phyloP scores from a whole-genome alignment of 2,888 invertebrate species.

The Acanthosepion pharaonis region DNA sequence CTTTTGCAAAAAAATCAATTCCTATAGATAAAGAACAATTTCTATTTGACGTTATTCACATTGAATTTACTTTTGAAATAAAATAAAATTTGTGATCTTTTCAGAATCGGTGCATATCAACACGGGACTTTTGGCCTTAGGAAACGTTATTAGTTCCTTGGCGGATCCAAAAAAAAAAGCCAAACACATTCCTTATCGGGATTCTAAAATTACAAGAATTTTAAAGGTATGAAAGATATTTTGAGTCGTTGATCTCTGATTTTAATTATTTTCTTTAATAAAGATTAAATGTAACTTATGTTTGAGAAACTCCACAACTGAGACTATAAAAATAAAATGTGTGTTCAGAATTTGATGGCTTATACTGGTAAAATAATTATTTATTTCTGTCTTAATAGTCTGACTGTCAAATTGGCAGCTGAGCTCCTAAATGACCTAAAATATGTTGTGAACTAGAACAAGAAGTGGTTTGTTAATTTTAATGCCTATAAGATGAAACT shows the following conservation, averaged over 20 bases:
- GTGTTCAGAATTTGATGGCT: too few species aligned
- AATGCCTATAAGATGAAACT: too few species aligned
- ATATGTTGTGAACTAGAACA: too few species aligned
- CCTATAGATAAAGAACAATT: too few species aligned
- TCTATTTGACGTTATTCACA: too few species aligned
- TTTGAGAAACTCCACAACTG: neutral
- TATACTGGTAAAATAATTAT: too few species aligned
- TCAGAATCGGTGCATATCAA: constrained; percentile 75
- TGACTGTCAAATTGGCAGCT: too few species aligned
- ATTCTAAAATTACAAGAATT: constrained; percentile 74
- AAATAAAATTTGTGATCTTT: constrained; percentile 43
- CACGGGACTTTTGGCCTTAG: constrained; percentile 74
- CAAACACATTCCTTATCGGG: constrained; percentile 74
- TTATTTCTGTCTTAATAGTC: too few species aligned
- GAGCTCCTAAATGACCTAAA: too few species aligned
- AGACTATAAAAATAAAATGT: too few species aligned
- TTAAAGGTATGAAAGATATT: constrained; percentile 66
- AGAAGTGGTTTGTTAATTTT: too few species aligned
- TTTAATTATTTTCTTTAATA: neutral
- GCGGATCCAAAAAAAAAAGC: constrained; percentile 73
- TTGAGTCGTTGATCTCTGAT: neutral
- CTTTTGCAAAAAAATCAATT: neutral
- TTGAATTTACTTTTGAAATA: too few species aligned
- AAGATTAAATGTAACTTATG: neutral
- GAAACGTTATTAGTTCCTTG: constrained; percentile 74